A percentile compares a stretch with the other conserved stretches of the same genome.
Conservation (phyloP, 2,113 vertebrate species). For the Ictalurus furcatus region DNA sequence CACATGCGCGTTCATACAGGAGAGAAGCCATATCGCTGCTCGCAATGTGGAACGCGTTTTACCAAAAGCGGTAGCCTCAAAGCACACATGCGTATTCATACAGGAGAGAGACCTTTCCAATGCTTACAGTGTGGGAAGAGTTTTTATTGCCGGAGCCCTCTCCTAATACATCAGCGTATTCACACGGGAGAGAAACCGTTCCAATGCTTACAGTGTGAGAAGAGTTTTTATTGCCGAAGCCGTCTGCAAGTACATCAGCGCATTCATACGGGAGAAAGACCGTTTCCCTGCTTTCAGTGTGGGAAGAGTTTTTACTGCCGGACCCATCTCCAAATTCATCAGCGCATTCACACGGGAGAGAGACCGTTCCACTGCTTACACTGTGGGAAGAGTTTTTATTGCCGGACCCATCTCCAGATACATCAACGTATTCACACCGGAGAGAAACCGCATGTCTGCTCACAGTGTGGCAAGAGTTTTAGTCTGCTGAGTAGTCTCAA, state of each 20-base stretch:
- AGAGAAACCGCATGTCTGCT: conserved; percentile 1
- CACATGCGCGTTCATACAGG: background rate
- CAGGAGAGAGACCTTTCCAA: background rate
- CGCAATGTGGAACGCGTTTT: background rate
- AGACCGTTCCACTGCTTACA: background rate
- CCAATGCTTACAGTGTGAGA: background rate
- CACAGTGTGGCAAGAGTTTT: conserved; percentile 5
- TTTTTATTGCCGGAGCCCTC: background rate
- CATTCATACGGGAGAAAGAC: background rate
- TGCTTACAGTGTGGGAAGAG: conserved; percentile 8
- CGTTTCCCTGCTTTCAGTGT: background rate
- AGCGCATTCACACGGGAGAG: conserved; percentile 5
- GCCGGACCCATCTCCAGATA: background rate
- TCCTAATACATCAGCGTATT: conserved; percentile 5
- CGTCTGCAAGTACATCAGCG: background rate
- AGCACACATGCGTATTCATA: conserved; percentile 2
- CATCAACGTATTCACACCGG: conserved; percentile 3
- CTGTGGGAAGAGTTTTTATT: background rate
- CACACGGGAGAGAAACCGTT: conserved; percentile 3
- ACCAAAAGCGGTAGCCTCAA: conserved; percentile 12
- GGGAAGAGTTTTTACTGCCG: conserved; percentile 1
- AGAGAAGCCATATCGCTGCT: background rate
- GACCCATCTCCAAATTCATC: background rate
- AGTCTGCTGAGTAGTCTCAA: background rate
- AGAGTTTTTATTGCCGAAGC: conserved; percentile 13